Conservation (phyloP, 2,888 invertebrate genomes). For the Cheilosia pagana region DNA sequence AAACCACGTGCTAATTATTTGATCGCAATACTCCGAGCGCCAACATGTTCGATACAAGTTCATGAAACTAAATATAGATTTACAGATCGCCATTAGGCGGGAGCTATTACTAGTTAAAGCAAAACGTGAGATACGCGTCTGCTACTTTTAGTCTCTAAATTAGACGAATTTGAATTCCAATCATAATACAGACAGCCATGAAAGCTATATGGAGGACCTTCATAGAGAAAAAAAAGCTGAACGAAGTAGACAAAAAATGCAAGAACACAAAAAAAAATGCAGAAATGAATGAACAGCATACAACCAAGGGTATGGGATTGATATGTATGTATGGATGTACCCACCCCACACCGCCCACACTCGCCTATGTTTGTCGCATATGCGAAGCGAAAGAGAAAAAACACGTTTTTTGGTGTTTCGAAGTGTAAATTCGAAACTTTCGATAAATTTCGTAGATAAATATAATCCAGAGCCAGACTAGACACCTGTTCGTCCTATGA, state of each 20-base stretch:
- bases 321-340: not conserved
- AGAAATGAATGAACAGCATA: not conserved
- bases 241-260: not conserved
- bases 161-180: conserved; percentile 10
- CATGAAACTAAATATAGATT: conserved; percentile 1
- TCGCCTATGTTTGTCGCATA: no score
- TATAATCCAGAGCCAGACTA: no score
- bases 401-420: no score
- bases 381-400: no score
- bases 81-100: not conserved
- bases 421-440: no score
- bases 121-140: conserved; percentile 10
- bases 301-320: not conserved
- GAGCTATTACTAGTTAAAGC: not conserved
- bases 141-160: not conserved
- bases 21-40: not conserved
- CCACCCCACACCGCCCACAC: no score
- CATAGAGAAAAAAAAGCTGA: conserved; percentile 5
- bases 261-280: not conserved
- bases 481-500: no score
- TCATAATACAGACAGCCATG: conserved; percentile 13
- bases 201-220: conserved; percentile 2
- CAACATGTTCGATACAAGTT: not conserved
- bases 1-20: conserved; percentile 6
- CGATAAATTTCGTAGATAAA: no score